A percentile compares a stretch with the other conserved stretches of the same genome.
Conservation (phyloP, 2,888 invertebrate genomes). For the Prenolepis imparis region DNA sequence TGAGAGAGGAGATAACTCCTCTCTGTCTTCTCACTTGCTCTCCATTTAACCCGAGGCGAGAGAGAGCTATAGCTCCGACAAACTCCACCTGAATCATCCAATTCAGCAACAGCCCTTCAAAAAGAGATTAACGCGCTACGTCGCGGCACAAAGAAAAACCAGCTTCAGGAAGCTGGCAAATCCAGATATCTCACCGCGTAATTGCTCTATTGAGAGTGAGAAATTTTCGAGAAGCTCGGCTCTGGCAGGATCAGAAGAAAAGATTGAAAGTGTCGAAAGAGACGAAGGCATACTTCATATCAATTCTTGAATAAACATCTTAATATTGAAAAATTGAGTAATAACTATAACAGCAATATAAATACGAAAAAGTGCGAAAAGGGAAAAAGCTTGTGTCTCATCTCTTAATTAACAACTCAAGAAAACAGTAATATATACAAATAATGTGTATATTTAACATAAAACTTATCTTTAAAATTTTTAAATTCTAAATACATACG, state of each 20-base stretch:
- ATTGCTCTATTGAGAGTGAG: constrained; percentile 66
- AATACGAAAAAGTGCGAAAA: not conserved
- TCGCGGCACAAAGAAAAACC: constrained; percentile 70
- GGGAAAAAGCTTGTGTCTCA: not conserved
- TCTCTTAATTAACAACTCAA: not conserved
- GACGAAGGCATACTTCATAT: not conserved
- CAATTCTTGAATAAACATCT: not conserved
- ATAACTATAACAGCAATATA: not conserved
- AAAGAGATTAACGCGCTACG: constrained; percentile 72
- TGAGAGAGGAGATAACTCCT: constrained; percentile 67
- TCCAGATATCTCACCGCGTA: constrained; percentile 66
- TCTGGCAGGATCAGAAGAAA: constrained; percentile 31
- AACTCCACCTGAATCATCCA: constrained; percentile 78
- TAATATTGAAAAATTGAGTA: not conserved
- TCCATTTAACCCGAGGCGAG: constrained; percentile 33
- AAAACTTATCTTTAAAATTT: not conserved
- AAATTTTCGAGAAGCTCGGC: constrained; percentile 41
- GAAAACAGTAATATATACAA: not conserved
- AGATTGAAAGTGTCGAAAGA: constrained; percentile 15
- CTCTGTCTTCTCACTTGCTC: constrained; percentile 34
- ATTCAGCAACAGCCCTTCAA: constrained; percentile 73
- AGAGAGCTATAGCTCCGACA: constrained; percentile 66
- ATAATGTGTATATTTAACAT: not conserved
- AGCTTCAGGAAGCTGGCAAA: constrained; percentile 62
- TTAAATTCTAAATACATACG: not conserved